phyloP scores from a whole-genome alignment of 2,113 vertebrate species.

The Hydropotes inermis region DNA sequence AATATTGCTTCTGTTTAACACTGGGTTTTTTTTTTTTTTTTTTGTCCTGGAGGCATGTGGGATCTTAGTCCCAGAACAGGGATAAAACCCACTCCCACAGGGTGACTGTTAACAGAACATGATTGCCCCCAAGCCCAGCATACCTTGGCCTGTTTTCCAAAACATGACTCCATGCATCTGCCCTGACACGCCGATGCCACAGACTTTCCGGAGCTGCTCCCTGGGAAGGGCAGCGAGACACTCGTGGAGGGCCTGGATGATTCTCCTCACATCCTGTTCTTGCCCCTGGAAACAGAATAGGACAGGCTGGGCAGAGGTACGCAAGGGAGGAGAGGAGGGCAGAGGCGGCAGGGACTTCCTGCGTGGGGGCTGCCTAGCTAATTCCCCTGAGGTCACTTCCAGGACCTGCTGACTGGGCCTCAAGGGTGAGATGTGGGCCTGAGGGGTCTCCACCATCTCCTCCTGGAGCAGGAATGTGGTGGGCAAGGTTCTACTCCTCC shows the following conservation, averaged over 20 bases:
- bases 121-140: not conserved
- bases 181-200: slow-evolving; percentile 88
- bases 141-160: slow-evolving; percentile 91
- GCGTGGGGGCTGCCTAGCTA: not conserved
- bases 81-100: not conserved
- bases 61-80: not conserved
- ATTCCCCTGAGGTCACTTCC: not conserved
- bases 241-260: slow-evolving; percentile 85
- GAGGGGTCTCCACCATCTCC: not conserved
- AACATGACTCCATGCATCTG: slow-evolving; percentile 98
- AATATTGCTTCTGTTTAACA: not conserved
- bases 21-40: too few relatives aligned
- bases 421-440: not conserved
- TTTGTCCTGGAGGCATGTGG: not conserved
- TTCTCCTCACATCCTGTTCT: slow-evolving; percentile 89
- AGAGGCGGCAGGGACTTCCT: not conserved
- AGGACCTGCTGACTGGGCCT: not conserved
- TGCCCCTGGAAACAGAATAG: slow-evolving; percentile 83
- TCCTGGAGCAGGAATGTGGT: not conserved
- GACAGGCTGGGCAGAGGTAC: not conserved
- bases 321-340: not conserved
- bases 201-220: slow-evolving; percentile 85
- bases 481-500: too few relatives aligned
- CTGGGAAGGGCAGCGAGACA: slow-evolving; percentile 87
- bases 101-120: not conserved